These are phyloP conservation scores for Protomyctophum bolini DNA, from an alignment of 2,113 vertebrate genomes.

Conservation along the genomic window DNA sequence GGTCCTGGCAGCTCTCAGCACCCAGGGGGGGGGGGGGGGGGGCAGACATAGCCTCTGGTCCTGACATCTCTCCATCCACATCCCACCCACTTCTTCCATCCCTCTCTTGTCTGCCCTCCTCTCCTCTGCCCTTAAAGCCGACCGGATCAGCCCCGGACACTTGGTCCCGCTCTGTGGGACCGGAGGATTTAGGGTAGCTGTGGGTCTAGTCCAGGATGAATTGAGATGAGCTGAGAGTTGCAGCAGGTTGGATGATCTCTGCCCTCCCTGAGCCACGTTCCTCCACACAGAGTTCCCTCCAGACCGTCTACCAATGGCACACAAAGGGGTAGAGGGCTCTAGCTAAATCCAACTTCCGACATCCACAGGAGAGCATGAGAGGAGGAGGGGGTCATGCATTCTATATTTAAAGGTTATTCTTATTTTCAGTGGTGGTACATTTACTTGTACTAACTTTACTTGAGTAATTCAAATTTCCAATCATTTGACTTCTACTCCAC, in stretches of 20 bases:
- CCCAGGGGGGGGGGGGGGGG: background rate
- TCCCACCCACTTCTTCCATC: constrained; percentile 25
- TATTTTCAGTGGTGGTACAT: no score
- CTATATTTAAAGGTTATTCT: no score
- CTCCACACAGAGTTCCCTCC: constrained; percentile 13
- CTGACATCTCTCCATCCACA: no score
- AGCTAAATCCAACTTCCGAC: constrained; percentile 59
- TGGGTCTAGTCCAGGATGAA: constrained; percentile 48
- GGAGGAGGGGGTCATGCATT: constrained; percentile 45
- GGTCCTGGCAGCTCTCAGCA: constrained; percentile 29
- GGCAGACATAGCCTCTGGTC: no score
- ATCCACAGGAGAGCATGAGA: constrained; percentile 48
- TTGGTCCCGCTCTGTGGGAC: constrained; percentile 42
- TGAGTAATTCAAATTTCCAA: no score
- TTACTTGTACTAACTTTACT: no score
- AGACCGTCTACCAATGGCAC: constrained; percentile 13
- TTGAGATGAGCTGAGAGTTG: constrained; percentile 32
- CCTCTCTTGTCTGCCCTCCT: background rate
- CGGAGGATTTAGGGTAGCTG: constrained; percentile 38
- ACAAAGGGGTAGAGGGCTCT: background rate
- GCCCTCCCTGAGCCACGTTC: constrained; percentile 52
- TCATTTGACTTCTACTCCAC: no score
- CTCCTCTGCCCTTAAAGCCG: constrained; percentile 15
- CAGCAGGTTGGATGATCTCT: constrained; percentile 22
- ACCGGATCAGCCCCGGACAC: constrained; percentile 28